Evolutionary conservation across 1,140 invertebrate species (phyloP).

Genomic region (Spodoptera litura): DNA sequence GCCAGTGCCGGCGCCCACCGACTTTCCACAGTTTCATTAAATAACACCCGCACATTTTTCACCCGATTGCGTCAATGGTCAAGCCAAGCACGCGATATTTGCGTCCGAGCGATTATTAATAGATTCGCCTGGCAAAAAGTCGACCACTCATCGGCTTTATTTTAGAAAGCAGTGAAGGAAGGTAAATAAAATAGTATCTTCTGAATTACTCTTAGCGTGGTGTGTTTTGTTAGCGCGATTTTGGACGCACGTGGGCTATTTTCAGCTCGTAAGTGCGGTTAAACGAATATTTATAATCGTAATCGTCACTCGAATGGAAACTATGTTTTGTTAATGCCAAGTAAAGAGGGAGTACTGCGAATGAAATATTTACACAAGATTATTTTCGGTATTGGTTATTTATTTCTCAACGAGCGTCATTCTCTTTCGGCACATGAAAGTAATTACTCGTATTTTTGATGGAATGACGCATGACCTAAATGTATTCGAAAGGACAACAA

Average conservation of each 20-base stretch:
- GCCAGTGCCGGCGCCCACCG: constrained; percentile 57
- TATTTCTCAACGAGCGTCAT: constrained; percentile 71
- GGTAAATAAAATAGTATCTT: constrained; percentile 81
- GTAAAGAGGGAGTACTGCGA: constrained; percentile 69
- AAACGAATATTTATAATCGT: constrained; percentile 80
- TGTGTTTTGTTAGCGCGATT: constrained; percentile 74
- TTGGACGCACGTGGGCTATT: constrained; percentile 71
- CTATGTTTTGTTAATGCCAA: constrained; percentile 79
- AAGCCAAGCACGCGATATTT: constrained; percentile 79
- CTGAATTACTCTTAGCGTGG: constrained; percentile 71
- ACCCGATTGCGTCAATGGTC: constrained; percentile 82
- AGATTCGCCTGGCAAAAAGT: constrained; percentile 79
- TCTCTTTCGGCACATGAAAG: constrained; percentile 74
- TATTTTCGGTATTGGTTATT: constrained; percentile 79
- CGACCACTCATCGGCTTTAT: constrained; percentile 80
- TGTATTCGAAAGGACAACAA: constrained; percentile 57
- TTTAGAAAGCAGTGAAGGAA: constrained; percentile 76
- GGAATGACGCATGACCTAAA: constrained; percentile 74
- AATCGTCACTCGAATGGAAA: constrained; percentile 75
- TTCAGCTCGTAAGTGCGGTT: constrained; percentile 62
- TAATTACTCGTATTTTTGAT: constrained; percentile 74
- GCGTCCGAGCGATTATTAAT: constrained; percentile 80
- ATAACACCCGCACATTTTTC: constrained; percentile 81
- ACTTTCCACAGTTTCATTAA: constrained; percentile 78
- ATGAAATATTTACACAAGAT: constrained; percentile 78